phyloP scores from a whole-genome alignment of 2,888 invertebrate species.

The Taenaris catops region DNA sequence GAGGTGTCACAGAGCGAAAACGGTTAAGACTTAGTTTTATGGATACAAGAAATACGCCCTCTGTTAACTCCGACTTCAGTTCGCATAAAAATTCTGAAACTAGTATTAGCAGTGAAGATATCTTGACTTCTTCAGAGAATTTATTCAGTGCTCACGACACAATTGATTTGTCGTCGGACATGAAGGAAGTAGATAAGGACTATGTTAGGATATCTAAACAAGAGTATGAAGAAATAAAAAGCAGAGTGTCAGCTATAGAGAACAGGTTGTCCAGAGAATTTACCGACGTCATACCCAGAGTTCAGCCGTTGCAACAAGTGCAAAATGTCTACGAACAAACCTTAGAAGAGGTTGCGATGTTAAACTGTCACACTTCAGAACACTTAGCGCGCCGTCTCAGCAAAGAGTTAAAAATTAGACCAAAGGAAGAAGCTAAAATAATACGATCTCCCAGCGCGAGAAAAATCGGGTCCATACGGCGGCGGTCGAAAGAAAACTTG shows the following conservation, averaged over 20 bases:
- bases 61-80: conserved; percentile 53
- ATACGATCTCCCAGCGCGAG: conserved; percentile 90
- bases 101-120: conserved; percentile 63
- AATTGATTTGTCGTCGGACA: conserved; percentile 60
- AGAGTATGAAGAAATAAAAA: conserved; percentile 89
- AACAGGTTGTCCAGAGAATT: conserved; percentile 85
- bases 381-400: conserved; percentile 85
- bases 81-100: conserved; percentile 60
- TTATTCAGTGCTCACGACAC: conserved; percentile 67
- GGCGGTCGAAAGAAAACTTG: conserved; percentile 84
- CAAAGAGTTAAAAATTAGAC: conserved; percentile 86
- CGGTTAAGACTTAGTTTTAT: conserved; percentile 63
- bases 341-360: conserved; percentile 83
- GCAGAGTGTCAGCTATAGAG: conserved; percentile 86
- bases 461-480: conserved; percentile 87
- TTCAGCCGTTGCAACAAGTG: conserved; percentile 81
- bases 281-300: conserved; percentile 64
- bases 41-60: conserved; percentile 63
- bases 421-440: conserved; percentile 83
- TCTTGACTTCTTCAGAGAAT: conserved; percentile 62
- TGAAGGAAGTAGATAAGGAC: conserved; percentile 69
- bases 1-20: conserved; percentile 67
- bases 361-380: conserved; percentile 83
- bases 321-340: conserved; percentile 87
- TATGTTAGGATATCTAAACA: conserved; percentile 86